Evolutionary conservation across 2,888 invertebrate genomes (phyloP).

Genomic region (Aphodius granarius): DNA sequence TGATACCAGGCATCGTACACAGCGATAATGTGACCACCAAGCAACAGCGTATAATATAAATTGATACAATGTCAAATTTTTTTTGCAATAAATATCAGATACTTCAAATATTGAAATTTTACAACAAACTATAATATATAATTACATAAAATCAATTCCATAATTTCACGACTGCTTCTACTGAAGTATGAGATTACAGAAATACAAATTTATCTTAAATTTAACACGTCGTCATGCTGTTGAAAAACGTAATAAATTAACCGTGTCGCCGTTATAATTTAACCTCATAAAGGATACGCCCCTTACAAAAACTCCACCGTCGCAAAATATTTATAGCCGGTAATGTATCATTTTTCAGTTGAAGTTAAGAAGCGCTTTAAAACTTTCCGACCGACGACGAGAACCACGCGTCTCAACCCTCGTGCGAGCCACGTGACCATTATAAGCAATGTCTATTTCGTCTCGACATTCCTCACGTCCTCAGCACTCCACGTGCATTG

Average conservation of each 20-base stretch:
- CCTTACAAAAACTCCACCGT: neutral
- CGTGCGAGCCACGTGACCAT: neutral
- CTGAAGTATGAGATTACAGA: too few species aligned
- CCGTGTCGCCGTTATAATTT: neutral
- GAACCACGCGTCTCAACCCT: neutral
- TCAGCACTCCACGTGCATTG: neutral
- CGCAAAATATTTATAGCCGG: neutral
- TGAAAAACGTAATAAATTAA: neutral
- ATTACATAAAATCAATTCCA: too few species aligned
- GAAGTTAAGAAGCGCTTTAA: neutral
- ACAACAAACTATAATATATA: too few species aligned
- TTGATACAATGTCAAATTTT: too few species aligned
- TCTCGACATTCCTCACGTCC: neutral
- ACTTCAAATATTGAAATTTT: too few species aligned
- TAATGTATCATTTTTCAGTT: neutral
- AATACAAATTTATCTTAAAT: too few species aligned
- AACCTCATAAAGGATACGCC: neutral
- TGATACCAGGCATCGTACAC: too few species aligned
- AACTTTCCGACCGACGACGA: neutral
- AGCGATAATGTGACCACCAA: too few species aligned
- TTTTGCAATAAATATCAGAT: too few species aligned
- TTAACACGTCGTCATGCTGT: too few species aligned
- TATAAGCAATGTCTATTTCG: neutral
- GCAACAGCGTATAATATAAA: too few species aligned
- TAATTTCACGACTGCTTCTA: too few species aligned